Base-by-base conservation (phyloP, 2,888 invertebrate species). In the Cryptocephalus moraei region DNA sequence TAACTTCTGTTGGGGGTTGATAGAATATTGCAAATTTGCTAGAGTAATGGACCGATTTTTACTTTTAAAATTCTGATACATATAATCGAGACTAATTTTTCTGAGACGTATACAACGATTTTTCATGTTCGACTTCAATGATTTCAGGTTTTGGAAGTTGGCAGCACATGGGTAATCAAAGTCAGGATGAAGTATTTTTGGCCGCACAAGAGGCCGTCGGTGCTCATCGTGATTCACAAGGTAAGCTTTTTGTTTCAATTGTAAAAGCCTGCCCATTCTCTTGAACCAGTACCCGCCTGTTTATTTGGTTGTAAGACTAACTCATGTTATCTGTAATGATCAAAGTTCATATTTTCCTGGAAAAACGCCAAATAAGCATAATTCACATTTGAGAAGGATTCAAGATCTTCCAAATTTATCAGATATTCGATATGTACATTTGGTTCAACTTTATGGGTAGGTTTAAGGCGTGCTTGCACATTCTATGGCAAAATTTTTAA, bases 151-250 rank as follows among this genome's bases (percentile, higher is more conserved):
- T 87, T 75, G 82, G 82, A 66, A 75, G 79, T 76, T 90, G 90
- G 90, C 22, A 22, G 22, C 89, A 88, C 73, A 83, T 87, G 76
- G 80, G 84, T 69, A 76, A 77, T 75, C 76, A 80, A 75, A 80
- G 83, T 81, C 87, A 87, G 75, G 90, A 90, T 67, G 89, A 90
- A 78, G 82, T 87, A 66, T 82, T 82, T 68, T 80, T 89, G 77
- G 83, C 85, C 70, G 85, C 87, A 69, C 87, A 85, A 76, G 89
- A 86, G 71, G 77, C 78, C 65, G 78, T 76, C 53, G 77, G 78
- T 74, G 81, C 82, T 75, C 87, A 87, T 73, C 81, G 89, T 75
- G 90, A 90, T 77, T 85, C 87, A 72, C 89, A 90, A 90, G 90
- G 90, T 90, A 88, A 86, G 88, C 75, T 74, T 74, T 73, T 68